phyloP scores from a whole-genome alignment of 2,113 vertebrate species.

The Antigone vipio region DNA sequence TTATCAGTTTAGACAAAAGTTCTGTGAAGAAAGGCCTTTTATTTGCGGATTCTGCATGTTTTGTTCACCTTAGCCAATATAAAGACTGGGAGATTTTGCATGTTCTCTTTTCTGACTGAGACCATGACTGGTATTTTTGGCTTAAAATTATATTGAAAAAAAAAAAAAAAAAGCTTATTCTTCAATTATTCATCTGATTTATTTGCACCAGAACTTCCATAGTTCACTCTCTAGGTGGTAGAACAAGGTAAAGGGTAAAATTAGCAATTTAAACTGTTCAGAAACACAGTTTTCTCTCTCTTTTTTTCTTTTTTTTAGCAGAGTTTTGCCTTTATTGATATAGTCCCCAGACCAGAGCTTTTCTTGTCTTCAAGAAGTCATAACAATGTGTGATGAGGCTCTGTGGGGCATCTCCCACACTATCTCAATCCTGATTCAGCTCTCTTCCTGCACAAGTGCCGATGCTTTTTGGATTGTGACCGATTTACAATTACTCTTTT shows the following conservation, averaged over 20 bases:
- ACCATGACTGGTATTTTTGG: neutral
- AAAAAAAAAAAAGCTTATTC: neutral
- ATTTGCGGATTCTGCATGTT: neutral
- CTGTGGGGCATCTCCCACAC: neutral
- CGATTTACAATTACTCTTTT: neutral
- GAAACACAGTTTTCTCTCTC: neutral
- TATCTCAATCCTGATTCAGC: neutral
- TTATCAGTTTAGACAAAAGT: neutral
- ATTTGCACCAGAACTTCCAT: neutral
- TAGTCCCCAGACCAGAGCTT: neutral
- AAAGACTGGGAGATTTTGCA: neutral
- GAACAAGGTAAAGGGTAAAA: neutral
- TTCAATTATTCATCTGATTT: neutral
- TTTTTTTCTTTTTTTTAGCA: neutral
- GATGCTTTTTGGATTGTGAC: neutral
- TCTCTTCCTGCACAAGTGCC: neutral
- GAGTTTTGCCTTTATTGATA: neutral
- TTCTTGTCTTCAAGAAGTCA: neutral
- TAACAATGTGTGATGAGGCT: neutral
- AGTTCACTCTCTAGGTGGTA: neutral
- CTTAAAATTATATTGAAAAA: neutral
- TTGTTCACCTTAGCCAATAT: neutral
- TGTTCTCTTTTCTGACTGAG: neutral
- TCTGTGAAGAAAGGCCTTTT: neutral
- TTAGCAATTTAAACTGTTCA: neutral